These are phyloP conservation scores for Palythoa grandis DNA, from an alignment of 92 coral and sea anemone genomes.

Conservation along the genomic window DNA sequence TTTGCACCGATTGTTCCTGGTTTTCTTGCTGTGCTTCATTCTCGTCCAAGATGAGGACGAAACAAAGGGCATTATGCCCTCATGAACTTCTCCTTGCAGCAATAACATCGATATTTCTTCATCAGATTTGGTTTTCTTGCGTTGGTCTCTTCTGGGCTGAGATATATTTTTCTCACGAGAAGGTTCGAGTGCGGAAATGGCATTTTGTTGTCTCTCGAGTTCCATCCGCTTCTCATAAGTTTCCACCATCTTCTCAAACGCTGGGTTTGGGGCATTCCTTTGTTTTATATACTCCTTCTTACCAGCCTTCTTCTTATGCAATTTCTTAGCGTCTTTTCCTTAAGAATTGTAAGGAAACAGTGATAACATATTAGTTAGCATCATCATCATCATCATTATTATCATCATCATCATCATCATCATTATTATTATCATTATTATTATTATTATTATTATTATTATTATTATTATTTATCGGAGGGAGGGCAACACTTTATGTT, in stretches of 20 bases:
- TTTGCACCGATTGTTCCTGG: not conserved
- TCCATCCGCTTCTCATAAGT: slow-evolving; percentile 15
- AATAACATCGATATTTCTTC: slow-evolving; percentile 17
- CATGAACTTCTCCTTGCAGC: slow-evolving; percentile 5
- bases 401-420: too few species aligned
- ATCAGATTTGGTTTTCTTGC: not conserved
- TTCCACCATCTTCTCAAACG: slow-evolving; percentile 27
- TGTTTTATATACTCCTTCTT: slow-evolving; percentile 5
- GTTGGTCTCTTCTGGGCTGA: not conserved
- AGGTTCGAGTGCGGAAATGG: not conserved
- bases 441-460: too few species aligned
- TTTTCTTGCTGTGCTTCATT: not conserved
- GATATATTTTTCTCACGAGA: not conserved
- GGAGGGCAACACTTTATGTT: too few species aligned
- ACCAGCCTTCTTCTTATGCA: not conserved
- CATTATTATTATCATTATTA: too few species aligned
- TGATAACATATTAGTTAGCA: not conserved
- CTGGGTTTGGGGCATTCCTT: not conserved
- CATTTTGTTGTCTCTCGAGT: slow-evolving; percentile 7
- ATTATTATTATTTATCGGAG: too few species aligned
- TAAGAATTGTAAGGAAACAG: not conserved
- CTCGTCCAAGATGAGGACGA: not conserved
- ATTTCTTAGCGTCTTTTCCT: slow-evolving; percentile 9
- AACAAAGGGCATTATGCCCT: not conserved
- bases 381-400: too few species aligned